Base-by-base conservation (phyloP, 92 coral and sea anemone genomes). In the Zoanthus gigantus region DNA sequence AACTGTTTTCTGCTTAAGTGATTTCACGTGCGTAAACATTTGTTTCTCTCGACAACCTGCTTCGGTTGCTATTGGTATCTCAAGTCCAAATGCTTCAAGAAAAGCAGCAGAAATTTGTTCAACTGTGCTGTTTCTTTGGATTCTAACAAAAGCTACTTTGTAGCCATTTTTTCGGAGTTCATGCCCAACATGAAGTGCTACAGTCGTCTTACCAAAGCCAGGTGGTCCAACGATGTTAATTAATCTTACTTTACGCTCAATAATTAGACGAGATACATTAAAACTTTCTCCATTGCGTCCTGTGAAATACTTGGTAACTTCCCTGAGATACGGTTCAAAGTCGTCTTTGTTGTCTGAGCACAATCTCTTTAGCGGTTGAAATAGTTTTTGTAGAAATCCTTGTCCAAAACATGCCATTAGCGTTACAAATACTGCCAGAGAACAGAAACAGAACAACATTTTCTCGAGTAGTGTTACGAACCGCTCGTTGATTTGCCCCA, bases 171-270 rank as follows among this genome's bases (percentile, higher is more conserved):
- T 30, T 34, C 72, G 57, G 1, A 78, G 72, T 56, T 78, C 37
- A 57, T 78, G 83, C 9, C 71, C 83, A n/a, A 78, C 72, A 34
- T 58, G 71, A 60, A 79, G 72, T 10, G 83, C 83, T 9, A 79
- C 83, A 31, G 83, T 79, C 37, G 83, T 79, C 45, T 79, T 79
- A 16, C 83, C 83, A 60, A 79, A 79, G 5, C 83, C 83, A 13
- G 83, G 83, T 2, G 83, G 30, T 11, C 83, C 83, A 11, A 79
- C 83, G 7, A 79, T 63, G 18, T 60, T 79, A 79, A 79, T 57
- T 79, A 79, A 79, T 42, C 53, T 79, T 32, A 72, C 34, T 60
- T 79, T 79, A 34, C 56, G 57, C 18, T 79, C 83, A 17, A 65
- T 37, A 4, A 79, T 17, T 58, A 79, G 65, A 23, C 72, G 72